phyloP scores from a whole-genome alignment of 2,888 invertebrate genomes.

The Drosophila vallismaia region DNA sequence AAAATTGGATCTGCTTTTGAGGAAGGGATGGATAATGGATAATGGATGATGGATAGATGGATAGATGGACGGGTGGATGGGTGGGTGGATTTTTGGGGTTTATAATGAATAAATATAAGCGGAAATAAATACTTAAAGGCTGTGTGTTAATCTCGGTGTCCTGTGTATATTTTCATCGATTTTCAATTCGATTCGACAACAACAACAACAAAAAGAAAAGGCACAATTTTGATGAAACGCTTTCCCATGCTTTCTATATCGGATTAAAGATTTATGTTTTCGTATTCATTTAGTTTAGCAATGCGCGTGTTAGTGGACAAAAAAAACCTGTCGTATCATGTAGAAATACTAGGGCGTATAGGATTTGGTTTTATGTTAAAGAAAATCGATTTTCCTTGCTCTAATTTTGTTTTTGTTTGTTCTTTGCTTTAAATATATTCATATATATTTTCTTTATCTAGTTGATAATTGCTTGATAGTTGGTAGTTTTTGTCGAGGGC shows the following conservation, averaged over 20 bases:
- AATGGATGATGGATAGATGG: background rate
- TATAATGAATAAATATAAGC: constrained; percentile 3
- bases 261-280: background rate
- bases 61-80: background rate
- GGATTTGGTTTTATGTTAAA: constrained; percentile 12
- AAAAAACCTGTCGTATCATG: constrained; percentile 12
- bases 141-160: background rate
- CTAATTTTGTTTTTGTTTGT: constrained; percentile 16
- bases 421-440: constrained; percentile 5
- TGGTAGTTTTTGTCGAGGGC: constrained; percentile 17
- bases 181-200: constrained; percentile 63
- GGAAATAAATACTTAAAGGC: constrained; percentile 8
- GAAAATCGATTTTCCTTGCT: constrained; percentile 28
- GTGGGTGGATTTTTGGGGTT: background rate
- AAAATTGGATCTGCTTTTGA: background rate
- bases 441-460: constrained; percentile 38
- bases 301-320: constrained; percentile 32
- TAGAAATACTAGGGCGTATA: constrained; percentile 19
- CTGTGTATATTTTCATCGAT: constrained; percentile 43
- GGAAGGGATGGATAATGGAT: background rate
- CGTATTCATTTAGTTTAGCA: background rate
- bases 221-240: constrained; percentile 82
- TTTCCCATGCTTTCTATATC: constrained; percentile 53
- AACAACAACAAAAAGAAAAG: constrained; percentile 81
- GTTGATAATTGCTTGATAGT: constrained; percentile 42